A percentile compares a stretch with the other conserved stretches of the same genome.
Conservation (phyloP, 2,888 invertebrate genomes). For the Drosophila macrospina region DNA sequence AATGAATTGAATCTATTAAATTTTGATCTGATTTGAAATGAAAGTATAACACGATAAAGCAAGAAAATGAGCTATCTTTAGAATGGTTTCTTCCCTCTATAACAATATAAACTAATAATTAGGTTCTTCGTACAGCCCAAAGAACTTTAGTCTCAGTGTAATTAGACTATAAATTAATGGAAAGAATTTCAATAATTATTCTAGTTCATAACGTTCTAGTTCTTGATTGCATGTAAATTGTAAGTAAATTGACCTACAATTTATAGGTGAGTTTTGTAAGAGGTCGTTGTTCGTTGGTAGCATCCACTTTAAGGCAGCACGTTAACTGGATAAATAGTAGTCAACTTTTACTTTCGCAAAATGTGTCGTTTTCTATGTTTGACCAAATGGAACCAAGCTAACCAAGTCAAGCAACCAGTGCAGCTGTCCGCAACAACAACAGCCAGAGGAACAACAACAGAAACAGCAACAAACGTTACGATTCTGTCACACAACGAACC, state of each 20-base stretch:
- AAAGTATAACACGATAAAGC: slow-evolving; percentile 18
- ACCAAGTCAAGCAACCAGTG: slow-evolving; percentile 52
- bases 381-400: slow-evolving; percentile 72
- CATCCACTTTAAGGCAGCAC: slow-evolving; percentile 30
- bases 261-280: slow-evolving; percentile 19
- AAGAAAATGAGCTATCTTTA: neutral
- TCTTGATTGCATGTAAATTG: neutral
- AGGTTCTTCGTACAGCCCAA: too few relatives aligned
- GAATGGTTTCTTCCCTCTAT: neutral
- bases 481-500: slow-evolving; percentile 69
- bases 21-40: slow-evolving; percentile 34
- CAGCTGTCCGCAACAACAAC: slow-evolving; percentile 60
- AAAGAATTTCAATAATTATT: neutral
- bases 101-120: neutral
- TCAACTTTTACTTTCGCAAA: slow-evolving; percentile 74
- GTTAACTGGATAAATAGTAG: slow-evolving; percentile 40
- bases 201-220: slow-evolving; percentile 10
- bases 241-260: neutral
- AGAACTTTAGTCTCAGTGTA: neutral
- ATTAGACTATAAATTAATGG: neutral
- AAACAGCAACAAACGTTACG: slow-evolving; percentile 62
- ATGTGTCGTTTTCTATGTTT: slow-evolving; percentile 73
- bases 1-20: slow-evolving; percentile 24
- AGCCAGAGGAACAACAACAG: slow-evolving; percentile 17
- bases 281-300: slow-evolving; percentile 8